Conservation (phyloP, 2,113 vertebrate genomes). For the Cyprinodon brontotheroides region DNA sequence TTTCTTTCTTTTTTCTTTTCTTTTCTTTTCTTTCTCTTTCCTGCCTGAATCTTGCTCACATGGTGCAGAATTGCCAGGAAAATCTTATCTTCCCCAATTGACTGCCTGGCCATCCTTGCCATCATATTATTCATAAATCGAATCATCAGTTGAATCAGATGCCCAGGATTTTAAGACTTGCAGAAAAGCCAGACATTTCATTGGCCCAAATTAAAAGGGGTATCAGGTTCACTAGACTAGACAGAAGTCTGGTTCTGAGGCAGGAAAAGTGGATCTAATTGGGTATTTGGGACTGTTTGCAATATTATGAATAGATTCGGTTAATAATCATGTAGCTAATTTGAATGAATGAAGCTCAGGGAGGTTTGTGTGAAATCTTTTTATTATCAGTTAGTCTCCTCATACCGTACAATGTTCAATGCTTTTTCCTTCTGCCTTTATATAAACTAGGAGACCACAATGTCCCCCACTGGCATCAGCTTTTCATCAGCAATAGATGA, state of each 20-base stretch:
- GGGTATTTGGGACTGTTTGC: not conserved
- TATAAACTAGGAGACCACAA: slow-evolving; percentile 61
- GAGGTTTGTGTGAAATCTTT: not conserved
- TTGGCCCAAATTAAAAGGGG: slow-evolving; percentile 35
- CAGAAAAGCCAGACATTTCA: slow-evolving; percentile 53
- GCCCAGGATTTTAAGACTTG: slow-evolving; percentile 46
- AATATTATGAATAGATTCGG: not conserved
- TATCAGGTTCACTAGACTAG: slow-evolving; percentile 44
- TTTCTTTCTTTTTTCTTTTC: no score
- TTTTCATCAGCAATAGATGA: slow-evolving; percentile 70
- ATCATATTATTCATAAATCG: slow-evolving; percentile 30
- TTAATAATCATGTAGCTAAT: not conserved
- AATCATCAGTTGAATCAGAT: slow-evolving; percentile 33
- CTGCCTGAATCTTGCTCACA: no score
- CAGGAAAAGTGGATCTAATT: slow-evolving; percentile 21
- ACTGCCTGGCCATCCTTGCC: slow-evolving; percentile 38
- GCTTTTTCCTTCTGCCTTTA: slow-evolving; percentile 9
- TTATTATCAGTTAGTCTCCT: slow-evolving; percentile 17
- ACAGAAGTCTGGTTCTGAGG: slow-evolving; percentile 10
- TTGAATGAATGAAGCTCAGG: not conserved
- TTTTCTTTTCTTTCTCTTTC: no score
- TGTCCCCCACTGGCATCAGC: slow-evolving; percentile 46
- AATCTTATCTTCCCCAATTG: slow-evolving; percentile 38
- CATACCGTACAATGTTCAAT: slow-evolving; percentile 35
- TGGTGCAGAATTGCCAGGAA: slow-evolving; percentile 7